Evolutionary conservation across 2,113 vertebrate species (phyloP).

Genomic region (Nannospalax galili): DNA sequence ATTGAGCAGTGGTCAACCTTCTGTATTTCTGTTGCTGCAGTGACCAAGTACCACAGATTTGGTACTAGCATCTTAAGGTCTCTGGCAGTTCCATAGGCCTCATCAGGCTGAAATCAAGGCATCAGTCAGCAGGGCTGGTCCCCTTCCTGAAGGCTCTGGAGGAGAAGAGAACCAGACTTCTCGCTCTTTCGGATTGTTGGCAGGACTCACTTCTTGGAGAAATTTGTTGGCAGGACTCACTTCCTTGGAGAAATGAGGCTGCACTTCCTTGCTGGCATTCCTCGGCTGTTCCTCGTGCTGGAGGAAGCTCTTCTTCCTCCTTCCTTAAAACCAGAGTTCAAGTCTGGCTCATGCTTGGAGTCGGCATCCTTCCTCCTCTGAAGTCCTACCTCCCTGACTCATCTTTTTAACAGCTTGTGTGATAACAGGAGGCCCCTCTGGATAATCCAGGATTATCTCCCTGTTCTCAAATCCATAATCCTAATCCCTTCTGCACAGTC

Average conservation of each 20-base stretch:
- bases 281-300: background rate
- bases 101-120: background rate
- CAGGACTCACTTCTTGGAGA: background rate
- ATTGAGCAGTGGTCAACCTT: background rate
- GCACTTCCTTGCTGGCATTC: background rate
- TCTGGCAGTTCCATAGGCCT: background rate
- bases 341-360: background rate
- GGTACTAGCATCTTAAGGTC: too few relatives aligned
- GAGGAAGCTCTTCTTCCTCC: background rate
- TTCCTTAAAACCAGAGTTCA: background rate
- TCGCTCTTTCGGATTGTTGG: background rate
- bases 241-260: background rate
- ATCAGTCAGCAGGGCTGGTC: background rate
- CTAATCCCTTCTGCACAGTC: conserved; percentile 46
- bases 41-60: background rate
- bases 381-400: background rate
- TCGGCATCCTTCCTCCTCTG: background rate
- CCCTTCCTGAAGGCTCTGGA: background rate
- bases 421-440: conserved; percentile 35
- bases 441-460: conserved; percentile 66
- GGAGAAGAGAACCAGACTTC: background rate
- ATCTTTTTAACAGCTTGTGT: background rate
- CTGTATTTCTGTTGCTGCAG: background rate
- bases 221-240: background rate
- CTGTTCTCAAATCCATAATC: conserved; percentile 36